Evolutionary conservation across 2,113 vertebrate species (phyloP).

Genomic region (Synodontis membranacea): DNA sequence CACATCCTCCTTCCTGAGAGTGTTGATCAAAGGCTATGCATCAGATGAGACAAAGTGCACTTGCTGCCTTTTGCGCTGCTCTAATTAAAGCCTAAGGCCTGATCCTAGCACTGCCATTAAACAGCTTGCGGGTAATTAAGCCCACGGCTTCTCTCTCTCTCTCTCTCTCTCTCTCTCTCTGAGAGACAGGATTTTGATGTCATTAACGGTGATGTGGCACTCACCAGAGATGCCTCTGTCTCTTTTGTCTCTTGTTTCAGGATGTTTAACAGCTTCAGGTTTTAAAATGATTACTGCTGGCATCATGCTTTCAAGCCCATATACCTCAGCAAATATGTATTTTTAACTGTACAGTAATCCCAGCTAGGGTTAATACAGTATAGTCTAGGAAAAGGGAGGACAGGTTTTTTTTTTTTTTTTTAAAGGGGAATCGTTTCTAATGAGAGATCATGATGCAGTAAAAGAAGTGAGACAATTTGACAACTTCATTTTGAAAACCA

Average conservation of each 20-base stretch:
- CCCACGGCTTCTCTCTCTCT: slow-evolving; percentile 14
- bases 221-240: background rate
- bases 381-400: background rate
- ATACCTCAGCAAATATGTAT: background rate
- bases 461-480: slow-evolving; percentile 23
- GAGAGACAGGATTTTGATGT: background rate
- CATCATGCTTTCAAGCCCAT: background rate
- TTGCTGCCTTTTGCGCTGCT: slow-evolving; percentile 26
- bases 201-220: background rate
- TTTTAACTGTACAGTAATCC: background rate
- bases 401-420: no score
- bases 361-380: background rate
- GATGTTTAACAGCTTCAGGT: slow-evolving; percentile 6
- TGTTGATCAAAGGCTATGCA: slow-evolving; percentile 37
- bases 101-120: slow-evolving; percentile 40
- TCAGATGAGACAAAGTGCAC: slow-evolving; percentile 22
- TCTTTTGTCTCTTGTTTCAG: background rate
- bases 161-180: background rate
- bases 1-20: slow-evolving; percentile 17
- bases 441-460: background rate
- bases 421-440: background rate
- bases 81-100: slow-evolving; percentile 46
- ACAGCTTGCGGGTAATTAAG: slow-evolving; percentile 48
- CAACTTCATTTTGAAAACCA: slow-evolving; percentile 6
- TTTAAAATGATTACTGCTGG: slow-evolving; percentile 8